These are phyloP conservation scores for Epizoanthus scotinus DNA, from an alignment of 92 coral and sea anemone species.

Conservation along the genomic window DNA sequence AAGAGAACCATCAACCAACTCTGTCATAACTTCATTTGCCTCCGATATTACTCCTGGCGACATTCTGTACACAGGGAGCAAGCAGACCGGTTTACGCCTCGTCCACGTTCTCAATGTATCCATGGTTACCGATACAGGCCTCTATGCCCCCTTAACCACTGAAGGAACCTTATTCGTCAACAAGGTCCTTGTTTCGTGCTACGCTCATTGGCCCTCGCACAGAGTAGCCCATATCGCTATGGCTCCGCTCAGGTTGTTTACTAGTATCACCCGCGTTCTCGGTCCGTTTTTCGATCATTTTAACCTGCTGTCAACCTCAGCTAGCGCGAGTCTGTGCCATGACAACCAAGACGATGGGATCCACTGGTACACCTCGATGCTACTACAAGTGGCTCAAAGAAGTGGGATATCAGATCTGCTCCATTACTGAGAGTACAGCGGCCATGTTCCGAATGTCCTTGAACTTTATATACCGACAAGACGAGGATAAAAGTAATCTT, in stretches of 20 bases:
- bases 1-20: constrained; percentile 1
- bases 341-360: constrained; percentile 4
- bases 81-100: not conserved
- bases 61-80: not conserved
- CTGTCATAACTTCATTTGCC: constrained; percentile 23
- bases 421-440: not conserved
- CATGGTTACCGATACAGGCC: constrained; percentile 22
- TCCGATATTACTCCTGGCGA: constrained; percentile 21
- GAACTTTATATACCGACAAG: too few species aligned
- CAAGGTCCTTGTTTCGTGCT: constrained; percentile 25
- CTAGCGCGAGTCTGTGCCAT: not conserved
- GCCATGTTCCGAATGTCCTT: not conserved
- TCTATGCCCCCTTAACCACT: constrained; percentile 35
- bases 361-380: constrained; percentile 25
- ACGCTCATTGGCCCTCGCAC: constrained; percentile 44
- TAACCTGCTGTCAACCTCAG: not conserved
- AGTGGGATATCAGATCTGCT: constrained; percentile 16
- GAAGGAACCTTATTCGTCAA: constrained; percentile 39
- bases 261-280: constrained; percentile 6
- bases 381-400: not conserved
- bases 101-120: constrained; percentile 2
- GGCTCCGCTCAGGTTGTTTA: constrained; percentile 22
- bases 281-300: constrained; percentile 23
- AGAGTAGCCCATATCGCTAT: constrained; percentile 25
- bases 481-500: too few species aligned